These are phyloP conservation scores for Heliconius hortense DNA, from an alignment of 2,888 invertebrate genomes.

Conservation along the genomic window DNA sequence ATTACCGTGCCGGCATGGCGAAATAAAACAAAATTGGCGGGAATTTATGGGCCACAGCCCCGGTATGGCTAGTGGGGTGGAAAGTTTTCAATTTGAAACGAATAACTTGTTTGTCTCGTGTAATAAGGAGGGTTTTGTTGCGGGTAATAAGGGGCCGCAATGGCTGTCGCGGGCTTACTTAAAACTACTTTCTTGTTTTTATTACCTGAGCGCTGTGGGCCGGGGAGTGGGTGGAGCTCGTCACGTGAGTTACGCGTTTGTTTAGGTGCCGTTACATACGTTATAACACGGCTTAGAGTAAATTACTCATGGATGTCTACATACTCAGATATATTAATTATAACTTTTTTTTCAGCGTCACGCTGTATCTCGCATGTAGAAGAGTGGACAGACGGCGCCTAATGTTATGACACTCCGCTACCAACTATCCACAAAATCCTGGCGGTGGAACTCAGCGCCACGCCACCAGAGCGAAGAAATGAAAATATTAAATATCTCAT, in stretches of 20 bases:
- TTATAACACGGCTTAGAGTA: slow-evolving; percentile 30
- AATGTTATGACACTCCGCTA: no score
- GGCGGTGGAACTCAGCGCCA: no score
- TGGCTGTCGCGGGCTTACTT: slow-evolving; percentile 76
- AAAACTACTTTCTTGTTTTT: slow-evolving; percentile 80
- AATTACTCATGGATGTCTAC: not conserved
- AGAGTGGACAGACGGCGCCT: no score
- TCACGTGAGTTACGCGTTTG: slow-evolving; percentile 47
- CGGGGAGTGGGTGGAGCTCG: slow-evolving; percentile 55
- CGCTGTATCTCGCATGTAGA: no score
- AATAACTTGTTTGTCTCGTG: slow-evolving; percentile 80
- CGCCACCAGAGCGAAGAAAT: no score
- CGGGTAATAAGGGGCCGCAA: slow-evolving; percentile 74
- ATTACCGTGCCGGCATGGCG: slow-evolving; percentile 79
- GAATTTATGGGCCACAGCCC: slow-evolving; percentile 79
- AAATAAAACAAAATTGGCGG: slow-evolving; percentile 82
- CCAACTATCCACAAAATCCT: no score
- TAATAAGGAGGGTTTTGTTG: slow-evolving; percentile 78
- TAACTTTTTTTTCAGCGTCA: not conserved
- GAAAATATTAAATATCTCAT: no score
- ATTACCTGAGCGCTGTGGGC: slow-evolving; percentile 74
- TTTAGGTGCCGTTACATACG: slow-evolving; percentile 41
- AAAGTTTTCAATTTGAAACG: slow-evolving; percentile 82
- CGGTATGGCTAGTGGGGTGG: slow-evolving; percentile 77
- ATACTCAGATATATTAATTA: not conserved